Percentiles rank a stretch among this genome's conserved stretches.
Conservation (phyloP, 2,797 vertebrate species). For the Lepus oiostolus region DNA sequence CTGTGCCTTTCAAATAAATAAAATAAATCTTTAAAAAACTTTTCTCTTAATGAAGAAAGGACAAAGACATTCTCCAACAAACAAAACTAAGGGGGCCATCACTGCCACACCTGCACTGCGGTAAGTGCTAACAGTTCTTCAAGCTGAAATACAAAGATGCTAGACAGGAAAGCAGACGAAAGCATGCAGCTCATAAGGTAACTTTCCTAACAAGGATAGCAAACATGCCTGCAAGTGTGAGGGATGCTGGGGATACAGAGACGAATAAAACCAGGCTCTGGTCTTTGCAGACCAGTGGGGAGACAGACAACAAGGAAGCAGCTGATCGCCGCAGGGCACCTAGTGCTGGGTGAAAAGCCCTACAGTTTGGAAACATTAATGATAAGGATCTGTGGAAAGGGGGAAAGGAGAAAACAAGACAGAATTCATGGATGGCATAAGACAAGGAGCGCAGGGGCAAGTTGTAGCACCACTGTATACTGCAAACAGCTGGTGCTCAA, state of each 20-base stretch:
- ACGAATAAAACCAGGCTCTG: not conserved
- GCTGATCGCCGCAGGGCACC: not conserved
- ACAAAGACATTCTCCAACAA: no score
- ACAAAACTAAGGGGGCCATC: no score
- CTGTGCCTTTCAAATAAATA: no score
- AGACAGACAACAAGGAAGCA: not conserved
- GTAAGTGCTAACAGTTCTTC: no score
- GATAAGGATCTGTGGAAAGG: not conserved
- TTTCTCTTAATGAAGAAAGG: no score
- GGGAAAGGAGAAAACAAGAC: not conserved
- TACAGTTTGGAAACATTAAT: not conserved
- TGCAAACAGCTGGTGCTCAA: not conserved
- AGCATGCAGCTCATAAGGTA: not conserved
- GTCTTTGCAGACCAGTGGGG: not conserved
- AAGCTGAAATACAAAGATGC: no score
- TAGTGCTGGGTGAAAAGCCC: no score
- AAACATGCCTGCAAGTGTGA: not conserved
- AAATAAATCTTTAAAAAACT: no score
- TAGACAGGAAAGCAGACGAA: no score
- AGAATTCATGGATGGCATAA: not conserved
- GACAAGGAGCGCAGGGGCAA: not conserved
- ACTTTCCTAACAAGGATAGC: not conserved
- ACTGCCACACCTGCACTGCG: no score
- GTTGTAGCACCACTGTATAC: not conserved
- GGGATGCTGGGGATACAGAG: not conserved